Evolutionary conservation across 2,888 invertebrate species (phyloP).

Genomic region (Mimachlamys varia): DNA sequence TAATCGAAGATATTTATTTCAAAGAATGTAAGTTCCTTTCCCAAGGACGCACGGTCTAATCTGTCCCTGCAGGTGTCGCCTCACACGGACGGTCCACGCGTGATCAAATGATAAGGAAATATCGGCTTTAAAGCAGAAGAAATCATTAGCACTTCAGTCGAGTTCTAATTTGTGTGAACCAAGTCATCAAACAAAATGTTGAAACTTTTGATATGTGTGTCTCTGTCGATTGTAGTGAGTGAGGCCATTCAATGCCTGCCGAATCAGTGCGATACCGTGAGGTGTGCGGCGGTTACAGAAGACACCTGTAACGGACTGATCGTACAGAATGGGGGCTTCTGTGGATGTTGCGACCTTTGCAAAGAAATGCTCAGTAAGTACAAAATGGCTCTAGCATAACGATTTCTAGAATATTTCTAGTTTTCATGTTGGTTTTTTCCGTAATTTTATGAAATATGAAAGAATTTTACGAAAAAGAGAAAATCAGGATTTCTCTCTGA

Average conservation of each 20-base stretch:
- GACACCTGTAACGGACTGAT: constrained; percentile 54
- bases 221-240: background rate
- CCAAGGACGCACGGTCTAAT: background rate
- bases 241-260: constrained; percentile 49
- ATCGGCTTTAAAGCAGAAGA: background rate
- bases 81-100: background rate
- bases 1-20: too few species aligned
- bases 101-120: background rate
- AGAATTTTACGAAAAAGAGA: too few species aligned
- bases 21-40: too few species aligned
- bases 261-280: constrained; percentile 50
- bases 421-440: too few species aligned
- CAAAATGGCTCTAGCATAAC: background rate
- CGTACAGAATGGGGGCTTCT: constrained; percentile 57
- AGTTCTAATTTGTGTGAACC: background rate
- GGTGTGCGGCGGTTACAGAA: constrained; percentile 53
- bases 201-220: background rate
- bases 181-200: constrained; percentile 17
- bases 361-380: constrained; percentile 53
- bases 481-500: too few species aligned
- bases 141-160: background rate
- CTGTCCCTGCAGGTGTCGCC: background rate
- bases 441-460: too few species aligned
- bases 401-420: background rate
- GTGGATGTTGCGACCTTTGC: constrained; percentile 63